Evolutionary conservation across 2,888 invertebrate genomes (phyloP).

Genomic region (Brassicogethes aeneus): DNA sequence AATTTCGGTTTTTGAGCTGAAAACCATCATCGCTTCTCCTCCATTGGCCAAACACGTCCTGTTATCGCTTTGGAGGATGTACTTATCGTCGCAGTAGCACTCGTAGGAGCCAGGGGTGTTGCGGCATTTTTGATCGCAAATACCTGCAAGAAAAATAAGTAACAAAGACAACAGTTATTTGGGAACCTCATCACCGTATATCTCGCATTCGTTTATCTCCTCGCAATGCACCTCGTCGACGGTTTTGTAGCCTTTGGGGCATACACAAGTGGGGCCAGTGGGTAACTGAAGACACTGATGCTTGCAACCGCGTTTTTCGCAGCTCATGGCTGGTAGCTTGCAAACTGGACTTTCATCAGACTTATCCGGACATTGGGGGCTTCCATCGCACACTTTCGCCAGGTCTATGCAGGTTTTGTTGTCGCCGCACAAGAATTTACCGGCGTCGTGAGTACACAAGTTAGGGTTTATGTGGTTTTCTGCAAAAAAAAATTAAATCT

Average conservation of each 20-base stretch:
- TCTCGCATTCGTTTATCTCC: constrained; percentile 58
- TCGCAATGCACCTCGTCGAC: constrained; percentile 41
- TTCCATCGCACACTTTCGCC: constrained; percentile 46
- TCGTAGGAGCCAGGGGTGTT: constrained; percentile 50
- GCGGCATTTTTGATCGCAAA: constrained; percentile 61
- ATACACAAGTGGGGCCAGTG: constrained; percentile 49
- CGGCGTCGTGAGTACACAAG: constrained; percentile 42
- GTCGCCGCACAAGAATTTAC: constrained; percentile 46
- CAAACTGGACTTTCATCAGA: constrained; percentile 51
- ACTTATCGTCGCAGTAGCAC: constrained; percentile 57
- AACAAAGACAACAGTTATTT: no score
- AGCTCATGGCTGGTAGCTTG: constrained; percentile 19
- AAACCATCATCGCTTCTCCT: constrained; percentile 59
- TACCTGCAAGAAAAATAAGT: constrained; percentile 21
- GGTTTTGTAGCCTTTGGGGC: constrained; percentile 41
- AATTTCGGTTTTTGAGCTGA: constrained; percentile 57
- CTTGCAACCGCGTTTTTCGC: constrained; percentile 38
- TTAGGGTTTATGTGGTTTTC: constrained; percentile 31
- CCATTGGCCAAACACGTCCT: constrained; percentile 47
- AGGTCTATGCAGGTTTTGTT: constrained; percentile 47
- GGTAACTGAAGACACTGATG: constrained; percentile 41
- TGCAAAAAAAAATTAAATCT: no score
- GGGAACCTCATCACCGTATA: no score
- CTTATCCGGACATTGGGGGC: constrained; percentile 49
- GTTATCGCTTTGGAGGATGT: constrained; percentile 43